These are phyloP conservation scores for Atractosteus spatula DNA, from an alignment of 2,113 vertebrate species.

Conservation along the genomic window DNA sequence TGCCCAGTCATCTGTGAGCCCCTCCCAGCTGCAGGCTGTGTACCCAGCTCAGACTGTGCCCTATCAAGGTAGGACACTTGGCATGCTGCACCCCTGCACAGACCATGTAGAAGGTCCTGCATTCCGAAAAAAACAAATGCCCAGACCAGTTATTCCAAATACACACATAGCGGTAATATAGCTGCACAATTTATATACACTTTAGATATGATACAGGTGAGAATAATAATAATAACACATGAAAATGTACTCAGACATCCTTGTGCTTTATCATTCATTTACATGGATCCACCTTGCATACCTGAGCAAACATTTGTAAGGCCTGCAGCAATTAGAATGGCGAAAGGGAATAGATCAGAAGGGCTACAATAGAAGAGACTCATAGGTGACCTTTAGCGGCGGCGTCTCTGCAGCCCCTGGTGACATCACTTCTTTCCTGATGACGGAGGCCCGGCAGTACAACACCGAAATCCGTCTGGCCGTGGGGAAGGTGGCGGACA, in stretches of 20 bases:
- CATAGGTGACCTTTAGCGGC: not conserved
- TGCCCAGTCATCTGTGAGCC: slow-evolving; percentile 55
- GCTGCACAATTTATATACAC: no score
- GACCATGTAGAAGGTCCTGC: no score
- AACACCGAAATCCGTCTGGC: slow-evolving; percentile 90
- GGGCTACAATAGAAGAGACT: no score
- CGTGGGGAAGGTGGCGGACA: slow-evolving; percentile 87
- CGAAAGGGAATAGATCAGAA: no score
- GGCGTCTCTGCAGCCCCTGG: slow-evolving; percentile 61
- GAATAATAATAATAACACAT: no score
- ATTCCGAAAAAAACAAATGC: no score
- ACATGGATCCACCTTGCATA: not conserved
- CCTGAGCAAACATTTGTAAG: not conserved
- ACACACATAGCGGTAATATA: no score
- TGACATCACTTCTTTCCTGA: slow-evolving; percentile 88
- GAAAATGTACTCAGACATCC: no score
- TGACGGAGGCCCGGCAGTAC: slow-evolving; percentile 93
- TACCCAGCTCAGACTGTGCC: slow-evolving; percentile 70
- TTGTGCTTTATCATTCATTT: not conserved
- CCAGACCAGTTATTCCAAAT: no score
- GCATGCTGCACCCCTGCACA: no score
- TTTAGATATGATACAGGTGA: no score
- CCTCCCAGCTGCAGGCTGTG: slow-evolving; percentile 80
- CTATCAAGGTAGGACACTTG: slow-evolving; percentile 76
- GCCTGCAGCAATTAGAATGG: no score